phyloP scores from a whole-genome alignment of 2,888 invertebrate species.

The Mesorhabditis belari region DNA sequence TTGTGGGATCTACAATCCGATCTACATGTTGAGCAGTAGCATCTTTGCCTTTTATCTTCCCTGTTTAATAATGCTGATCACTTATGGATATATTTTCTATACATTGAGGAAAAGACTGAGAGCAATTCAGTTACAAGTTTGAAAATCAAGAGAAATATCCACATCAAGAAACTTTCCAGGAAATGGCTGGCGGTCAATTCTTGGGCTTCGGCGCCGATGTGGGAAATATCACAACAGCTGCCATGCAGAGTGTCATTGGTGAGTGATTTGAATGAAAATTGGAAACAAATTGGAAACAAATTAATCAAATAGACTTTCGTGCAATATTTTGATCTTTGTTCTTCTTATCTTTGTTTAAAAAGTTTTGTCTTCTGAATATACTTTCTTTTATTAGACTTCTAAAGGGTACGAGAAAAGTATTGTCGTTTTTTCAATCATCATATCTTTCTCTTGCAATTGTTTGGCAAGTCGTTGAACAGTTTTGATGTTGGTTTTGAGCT shows the following conservation, averaged over 20 bases:
- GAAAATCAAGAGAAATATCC: not conserved
- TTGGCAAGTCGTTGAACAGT: too few species aligned
- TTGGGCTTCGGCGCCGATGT: constrained; percentile 51
- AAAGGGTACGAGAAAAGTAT: too few species aligned
- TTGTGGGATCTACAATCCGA: constrained; percentile 49
- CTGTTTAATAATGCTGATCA: constrained; percentile 57
- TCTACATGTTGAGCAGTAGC: constrained; percentile 50
- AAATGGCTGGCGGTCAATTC: constrained; percentile 51
- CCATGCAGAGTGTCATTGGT: constrained; percentile 51
- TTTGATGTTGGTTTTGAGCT: too few species aligned
- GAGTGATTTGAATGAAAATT: too few species aligned
- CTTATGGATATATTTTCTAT: constrained; percentile 55
- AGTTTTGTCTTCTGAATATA: too few species aligned
- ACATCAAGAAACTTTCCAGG: constrained; percentile 17
- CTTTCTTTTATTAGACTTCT: too few species aligned
- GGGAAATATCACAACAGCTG: constrained; percentile 49
- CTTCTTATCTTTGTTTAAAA: too few species aligned
- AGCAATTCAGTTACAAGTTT: constrained; percentile 49
- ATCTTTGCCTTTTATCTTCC: constrained; percentile 57
- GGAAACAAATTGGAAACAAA: too few species aligned
- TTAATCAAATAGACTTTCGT: too few species aligned
- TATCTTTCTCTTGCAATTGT: too few species aligned
- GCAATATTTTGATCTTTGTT: too few species aligned
- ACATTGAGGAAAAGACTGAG: constrained; percentile 52
- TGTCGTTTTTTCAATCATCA: too few species aligned